phyloP scores from a whole-genome alignment of 2,888 invertebrate genomes.

The Sphaerophoria taeniata region DNA sequence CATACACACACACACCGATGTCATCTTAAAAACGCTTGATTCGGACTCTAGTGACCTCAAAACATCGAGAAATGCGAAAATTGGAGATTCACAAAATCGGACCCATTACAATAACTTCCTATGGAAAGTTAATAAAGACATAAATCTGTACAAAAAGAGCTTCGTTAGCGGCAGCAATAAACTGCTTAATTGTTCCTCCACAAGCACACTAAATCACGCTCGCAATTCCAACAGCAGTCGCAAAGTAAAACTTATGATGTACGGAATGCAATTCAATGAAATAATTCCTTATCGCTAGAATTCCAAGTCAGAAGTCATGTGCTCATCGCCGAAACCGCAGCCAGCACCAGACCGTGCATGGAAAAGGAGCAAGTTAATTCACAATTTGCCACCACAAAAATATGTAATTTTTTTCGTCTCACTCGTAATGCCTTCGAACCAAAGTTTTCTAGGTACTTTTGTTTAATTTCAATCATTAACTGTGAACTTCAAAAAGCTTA shows the following conservation, averaged over 20 bases:
- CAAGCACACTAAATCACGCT: conserved; percentile 60
- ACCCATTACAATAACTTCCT: neutral
- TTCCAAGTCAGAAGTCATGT: neutral
- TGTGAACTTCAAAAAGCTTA: conserved; percentile 26
- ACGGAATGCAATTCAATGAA: conserved; percentile 71
- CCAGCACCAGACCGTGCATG: conserved; percentile 11
- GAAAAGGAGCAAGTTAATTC: neutral
- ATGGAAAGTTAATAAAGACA: too few species aligned
- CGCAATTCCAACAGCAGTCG: conserved; percentile 51
- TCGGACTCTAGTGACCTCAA: too few species aligned
- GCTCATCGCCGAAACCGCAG: neutral
- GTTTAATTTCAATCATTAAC: neutral
- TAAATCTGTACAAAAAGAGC: conserved; percentile 29
- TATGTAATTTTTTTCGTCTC: neutral
- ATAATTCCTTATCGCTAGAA: conserved; percentile 46
- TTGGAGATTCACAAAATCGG: neutral
- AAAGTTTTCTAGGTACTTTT: neutral
- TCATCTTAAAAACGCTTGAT: too few species aligned
- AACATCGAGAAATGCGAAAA: too few species aligned
- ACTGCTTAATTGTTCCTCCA: conserved; percentile 54
- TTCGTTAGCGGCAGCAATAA: conserved; percentile 61
- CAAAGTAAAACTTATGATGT: conserved; percentile 66
- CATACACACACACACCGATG: too few species aligned
- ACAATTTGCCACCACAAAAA: conserved; percentile 11
- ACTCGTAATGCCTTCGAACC: neutral